Percentiles rank a stretch among this genome's conserved stretches.
Conservation (phyloP, 1,140 invertebrate species). For the Macrostomum lignano region DNA sequence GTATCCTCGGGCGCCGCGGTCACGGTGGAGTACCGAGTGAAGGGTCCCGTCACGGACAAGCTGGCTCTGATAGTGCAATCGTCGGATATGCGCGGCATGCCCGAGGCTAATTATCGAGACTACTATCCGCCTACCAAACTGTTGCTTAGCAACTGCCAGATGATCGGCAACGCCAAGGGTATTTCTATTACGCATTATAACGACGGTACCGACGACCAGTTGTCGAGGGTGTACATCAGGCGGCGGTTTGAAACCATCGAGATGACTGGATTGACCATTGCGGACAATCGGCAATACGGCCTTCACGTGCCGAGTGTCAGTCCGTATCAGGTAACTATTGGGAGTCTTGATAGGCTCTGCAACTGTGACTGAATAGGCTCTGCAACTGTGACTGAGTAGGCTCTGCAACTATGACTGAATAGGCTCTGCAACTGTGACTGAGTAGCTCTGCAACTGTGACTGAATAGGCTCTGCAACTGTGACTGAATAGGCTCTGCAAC, state of each 20-base stretch:
- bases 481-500: too few relatives aligned
- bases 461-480: too few relatives aligned
- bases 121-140: conserved; percentile 2
- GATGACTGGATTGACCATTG: neutral
- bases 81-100: neutral
- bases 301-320: conserved; percentile 1
- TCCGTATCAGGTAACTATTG: too few relatives aligned
- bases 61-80: conserved; percentile 17
- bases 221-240: neutral
- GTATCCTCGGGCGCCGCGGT: conserved; percentile 11
- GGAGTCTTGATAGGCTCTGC: too few relatives aligned
- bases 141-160: neutral
- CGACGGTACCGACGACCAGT: neutral
- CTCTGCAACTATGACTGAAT: too few relatives aligned
- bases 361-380: too few relatives aligned
- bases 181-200: conserved; percentile 2
- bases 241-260: neutral
- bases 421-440: too few relatives aligned
- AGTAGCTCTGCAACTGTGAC: too few relatives aligned
- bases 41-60: conserved; percentile 14
- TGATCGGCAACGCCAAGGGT: neutral
- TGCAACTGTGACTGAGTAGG: too few relatives aligned
- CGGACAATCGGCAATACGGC: neutral
- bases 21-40: conserved; percentile 13
- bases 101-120: neutral